Evolutionary conservation across 2,888 invertebrate genomes (phyloP), one percentile per base, ranked within the genome.

Genomic region (Leptopilina myrica): DNA sequence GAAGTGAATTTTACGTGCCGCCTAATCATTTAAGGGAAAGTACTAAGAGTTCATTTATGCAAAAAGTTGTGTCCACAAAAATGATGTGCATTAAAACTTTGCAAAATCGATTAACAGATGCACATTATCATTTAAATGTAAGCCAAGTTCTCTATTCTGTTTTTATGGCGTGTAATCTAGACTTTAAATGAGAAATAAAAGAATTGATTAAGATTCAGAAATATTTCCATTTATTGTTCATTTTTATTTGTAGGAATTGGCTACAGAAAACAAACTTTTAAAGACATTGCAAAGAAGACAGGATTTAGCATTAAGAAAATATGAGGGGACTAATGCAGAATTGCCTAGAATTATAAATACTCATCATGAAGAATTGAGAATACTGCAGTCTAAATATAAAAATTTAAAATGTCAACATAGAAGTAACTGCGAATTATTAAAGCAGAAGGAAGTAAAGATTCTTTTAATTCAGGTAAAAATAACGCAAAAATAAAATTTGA

Each of bases 91-190:
- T 96, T 46, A 95, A 96, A 88, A 95, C 95, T 79, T 92, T 96
- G 82, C 96, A 97, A 92, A 97, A 96, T 91, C 96, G 97, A 89
- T 89, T 97, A 78, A 94, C 95, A 6, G 96, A 96, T 90, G 96
- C 96, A 0, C 96, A 96, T 89, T 95, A 94, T 86, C 96, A 96
- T 89, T 93, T 97, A 81, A 94, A 96, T 88, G 96, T 95, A 90
- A 92, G 92, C 90, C 20, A 53, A 62, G 65, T 46, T 46, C 46
- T 7, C 7, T 46, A 46, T 7, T 46, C 2, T 46, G 46, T 46
- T 8, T 46, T 46, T 46, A 7, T 1, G 6, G 1, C 46, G 8
- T 46, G 8, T 20, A 20, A 20, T 20, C 20, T 20, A 20, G 1
- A 20, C 20, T 20, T 20, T 20, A 20, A 20, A 20, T 20, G 20